Percentiles rank a stretch among this genome's conserved stretches.
Evolutionary conservation across 53 echinoderm and acorn worm species (phyloP).

Genomic region (Patiria pectinifera): DNA sequence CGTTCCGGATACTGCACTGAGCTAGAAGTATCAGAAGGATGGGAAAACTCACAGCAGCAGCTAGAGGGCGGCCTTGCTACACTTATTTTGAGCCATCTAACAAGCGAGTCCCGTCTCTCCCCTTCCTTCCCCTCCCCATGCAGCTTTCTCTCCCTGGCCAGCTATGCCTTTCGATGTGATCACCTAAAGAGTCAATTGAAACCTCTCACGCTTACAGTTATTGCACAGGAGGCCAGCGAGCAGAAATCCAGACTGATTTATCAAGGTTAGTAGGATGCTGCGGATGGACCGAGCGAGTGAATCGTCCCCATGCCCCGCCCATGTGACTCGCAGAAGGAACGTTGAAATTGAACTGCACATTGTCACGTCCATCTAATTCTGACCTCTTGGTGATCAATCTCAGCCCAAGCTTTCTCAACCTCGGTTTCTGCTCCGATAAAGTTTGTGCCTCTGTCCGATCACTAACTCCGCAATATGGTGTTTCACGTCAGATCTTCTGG

Average conservation of each 20-base stretch:
- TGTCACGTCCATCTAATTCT: slow-evolving; percentile 47
- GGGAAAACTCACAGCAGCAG: too few species aligned
- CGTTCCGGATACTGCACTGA: too few species aligned
- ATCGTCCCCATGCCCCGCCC: slow-evolving; percentile 76
- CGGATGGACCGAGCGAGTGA: slow-evolving; percentile 63
- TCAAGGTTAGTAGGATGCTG: slow-evolving; percentile 57
- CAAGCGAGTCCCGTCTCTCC: too few species aligned
- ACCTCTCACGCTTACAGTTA: slow-evolving; percentile 70
- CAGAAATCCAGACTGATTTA: slow-evolving; percentile 60
- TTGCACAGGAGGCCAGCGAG: slow-evolving; percentile 71
- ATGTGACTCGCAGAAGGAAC: slow-evolving; percentile 72
- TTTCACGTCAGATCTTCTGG: slow-evolving; percentile 23
- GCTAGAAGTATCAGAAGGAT: too few species aligned
- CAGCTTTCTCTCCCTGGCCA: too few species aligned
- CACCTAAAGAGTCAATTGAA: slow-evolving; percentile 14
- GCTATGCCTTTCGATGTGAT: not conserved
- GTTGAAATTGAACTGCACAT: slow-evolving; percentile 60
- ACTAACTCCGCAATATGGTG: slow-evolving; percentile 43
- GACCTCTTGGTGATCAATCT: slow-evolving; percentile 56
- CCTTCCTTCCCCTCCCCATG: too few species aligned
- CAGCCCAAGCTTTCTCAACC: slow-evolving; percentile 12
- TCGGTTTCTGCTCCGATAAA: slow-evolving; percentile 67
- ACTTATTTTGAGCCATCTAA: too few species aligned
- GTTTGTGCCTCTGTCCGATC: slow-evolving; percentile 75
- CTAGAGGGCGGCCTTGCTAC: too few species aligned